A percentile compares a stretch with the other conserved stretches of the same genome.
These are phyloP conservation scores for Prosopocoilus inquinatus DNA, from an alignment of 2,888 invertebrate species.

Conservation along the genomic window DNA sequence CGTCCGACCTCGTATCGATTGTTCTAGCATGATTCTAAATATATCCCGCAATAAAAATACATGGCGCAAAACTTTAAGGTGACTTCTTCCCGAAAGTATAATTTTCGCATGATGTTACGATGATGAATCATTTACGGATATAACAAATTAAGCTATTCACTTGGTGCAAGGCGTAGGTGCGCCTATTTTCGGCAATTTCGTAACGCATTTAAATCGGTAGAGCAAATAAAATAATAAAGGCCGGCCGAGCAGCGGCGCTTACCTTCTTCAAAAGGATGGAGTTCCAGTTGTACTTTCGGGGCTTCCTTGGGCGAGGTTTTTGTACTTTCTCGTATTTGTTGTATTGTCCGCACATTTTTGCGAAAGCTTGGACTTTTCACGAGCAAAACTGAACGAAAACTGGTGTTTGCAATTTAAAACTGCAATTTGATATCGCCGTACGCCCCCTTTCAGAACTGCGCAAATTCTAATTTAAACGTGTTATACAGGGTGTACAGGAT, in stretches of 20 bases:
- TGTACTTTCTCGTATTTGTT: not conserved
- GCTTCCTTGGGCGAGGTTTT: not conserved
- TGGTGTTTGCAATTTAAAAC: not conserved
- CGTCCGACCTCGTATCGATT: not conserved
- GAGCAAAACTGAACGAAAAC: not conserved
- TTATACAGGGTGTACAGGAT: too few species aligned
- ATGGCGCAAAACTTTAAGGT: not conserved
- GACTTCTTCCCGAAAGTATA: not conserved
- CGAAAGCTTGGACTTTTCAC: not conserved
- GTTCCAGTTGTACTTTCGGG: constrained; percentile 12
- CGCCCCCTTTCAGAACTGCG: too few species aligned
- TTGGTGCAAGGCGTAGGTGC: constrained; percentile 9
- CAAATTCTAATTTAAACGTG: too few species aligned
- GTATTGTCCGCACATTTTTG: not conserved
- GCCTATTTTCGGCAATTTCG: constrained; percentile 8
- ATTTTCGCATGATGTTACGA: constrained; percentile 3
- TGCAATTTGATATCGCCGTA: not conserved
- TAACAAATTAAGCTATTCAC: constrained; percentile 16
- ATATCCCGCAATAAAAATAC: not conserved
- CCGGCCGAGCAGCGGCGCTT: not conserved
- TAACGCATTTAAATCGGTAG: constrained; percentile 1
- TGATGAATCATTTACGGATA: constrained; percentile 18
- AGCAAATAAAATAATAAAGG: not conserved
- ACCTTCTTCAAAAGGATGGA: constrained; percentile 19
- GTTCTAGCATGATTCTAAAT: constrained; percentile 2